Conservation (phyloP, 2,888 invertebrate species). For the Eristalis tenax region DNA sequence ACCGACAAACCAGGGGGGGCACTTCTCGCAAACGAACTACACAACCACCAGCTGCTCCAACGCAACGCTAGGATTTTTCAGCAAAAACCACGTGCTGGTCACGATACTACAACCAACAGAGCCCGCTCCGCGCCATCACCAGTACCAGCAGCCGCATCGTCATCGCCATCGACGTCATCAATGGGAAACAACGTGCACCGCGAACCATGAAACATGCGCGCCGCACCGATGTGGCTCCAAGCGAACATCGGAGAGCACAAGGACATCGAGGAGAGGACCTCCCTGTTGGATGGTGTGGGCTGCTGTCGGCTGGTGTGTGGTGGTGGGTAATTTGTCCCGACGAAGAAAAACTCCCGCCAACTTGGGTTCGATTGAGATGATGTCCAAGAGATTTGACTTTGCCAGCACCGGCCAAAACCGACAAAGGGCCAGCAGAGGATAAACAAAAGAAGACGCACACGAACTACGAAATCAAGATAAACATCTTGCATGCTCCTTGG, state of each 20-base stretch:
- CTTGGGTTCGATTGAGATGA: constrained; percentile 40
- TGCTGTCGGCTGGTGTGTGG: constrained; percentile 20
- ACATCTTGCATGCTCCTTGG: constrained; percentile 36
- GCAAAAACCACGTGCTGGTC: constrained; percentile 63
- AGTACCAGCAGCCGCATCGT: background rate
- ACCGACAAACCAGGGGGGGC: constrained; percentile 36
- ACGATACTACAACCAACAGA: constrained; percentile 37
- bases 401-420: constrained; percentile 49
- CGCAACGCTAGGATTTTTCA: constrained; percentile 12
- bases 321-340: constrained; percentile 62
- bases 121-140: background rate
- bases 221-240: constrained; percentile 62
- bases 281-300: constrained; percentile 9
- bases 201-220: constrained; percentile 72
- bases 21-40: constrained; percentile 31
- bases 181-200: constrained; percentile 70
- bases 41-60: constrained; percentile 67
- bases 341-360: constrained; percentile 46
- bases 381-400: constrained; percentile 54
- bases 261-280: constrained; percentile 11
- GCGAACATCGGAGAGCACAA: constrained; percentile 47
- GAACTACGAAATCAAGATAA: constrained; percentile 69
- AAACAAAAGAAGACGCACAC: constrained; percentile 56
- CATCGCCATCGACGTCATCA: constrained; percentile 51
- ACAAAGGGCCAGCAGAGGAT: constrained; percentile 33